Evolutionary conservation across 2,797 vertebrate species (phyloP), one percentile per base, ranked within the genome.

Genomic region (Cetoscarus ocellatus): DNA sequence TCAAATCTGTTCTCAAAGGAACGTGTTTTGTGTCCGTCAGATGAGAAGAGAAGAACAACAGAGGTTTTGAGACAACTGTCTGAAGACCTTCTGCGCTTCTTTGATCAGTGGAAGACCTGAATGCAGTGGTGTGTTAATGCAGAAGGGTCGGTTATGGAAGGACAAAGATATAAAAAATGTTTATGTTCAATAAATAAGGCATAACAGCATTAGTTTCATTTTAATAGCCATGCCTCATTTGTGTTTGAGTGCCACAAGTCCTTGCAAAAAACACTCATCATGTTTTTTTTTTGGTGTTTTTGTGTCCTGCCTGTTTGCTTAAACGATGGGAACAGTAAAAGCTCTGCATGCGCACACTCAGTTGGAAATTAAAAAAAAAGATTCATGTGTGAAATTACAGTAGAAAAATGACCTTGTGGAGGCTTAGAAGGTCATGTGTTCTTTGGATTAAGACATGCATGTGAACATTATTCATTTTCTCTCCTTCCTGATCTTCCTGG

Each of bases 401-500:
- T 10, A 11, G 10, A 27, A 27, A 42, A 58, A 53, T 19, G 48
- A 17, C 38, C 10, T 44, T 5, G 10, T 38, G 34, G 60, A 61
- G 53, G 19, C 58, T 15, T 27, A 2, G 27, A 27, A 27, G 27
- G 27, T 4, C 27, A 27, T 27, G 27, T 27, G 27, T 27, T 27
- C 27, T 2, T 17, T 51, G 6, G 52, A 56, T 27, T 60, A 75
- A 42, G 49, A 75, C 40, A 43, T 71, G 63, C 77, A 84, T 77
- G 74, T 62, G 10, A 57, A 77, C 48, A 54, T 53, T 19, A 15
- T 38, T 54, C 63, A 19, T 55, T 61, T 58, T 58, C 53, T 56
- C 60, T 51, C 8, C 53, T 77, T 9, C 13, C 7, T 17, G 38
- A 56, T 18, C 35, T 52, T 17, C 64, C 27, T 40, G 27, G n/a